Conservation (phyloP, 2,113 vertebrate genomes). For the Syngnathus floridae region DNA sequence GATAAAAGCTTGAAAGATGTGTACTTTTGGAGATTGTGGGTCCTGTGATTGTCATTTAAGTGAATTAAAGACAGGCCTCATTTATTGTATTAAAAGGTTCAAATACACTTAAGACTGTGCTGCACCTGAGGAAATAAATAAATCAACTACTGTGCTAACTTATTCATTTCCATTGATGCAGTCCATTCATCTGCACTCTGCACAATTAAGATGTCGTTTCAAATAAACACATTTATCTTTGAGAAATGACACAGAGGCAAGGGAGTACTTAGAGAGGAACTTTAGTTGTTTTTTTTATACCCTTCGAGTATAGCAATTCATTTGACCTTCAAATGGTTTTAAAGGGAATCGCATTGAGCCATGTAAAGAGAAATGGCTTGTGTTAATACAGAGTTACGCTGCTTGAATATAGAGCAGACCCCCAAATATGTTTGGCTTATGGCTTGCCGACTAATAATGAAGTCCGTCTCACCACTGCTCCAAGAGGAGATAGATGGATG, state of each 20-base stretch:
- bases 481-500: constrained; percentile 58
- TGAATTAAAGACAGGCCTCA: constrained; percentile 16
- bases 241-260: constrained; percentile 28
- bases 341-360: constrained; percentile 57
- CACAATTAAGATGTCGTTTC: constrained; percentile 53
- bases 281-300: constrained; percentile 8
- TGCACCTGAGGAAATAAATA: constrained; percentile 44
- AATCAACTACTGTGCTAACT: constrained; percentile 41
- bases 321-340: constrained; percentile 60
- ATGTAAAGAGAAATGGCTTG: constrained; percentile 63
- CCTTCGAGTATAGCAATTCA: constrained; percentile 44
- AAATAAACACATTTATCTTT: constrained; percentile 40
- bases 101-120: constrained; percentile 24
- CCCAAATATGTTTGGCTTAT: constrained; percentile 45
- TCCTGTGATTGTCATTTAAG: constrained; percentile 31
- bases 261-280: constrained; percentile 39
- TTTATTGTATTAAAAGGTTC: constrained; percentile 22
- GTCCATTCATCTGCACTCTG: constrained; percentile 45
- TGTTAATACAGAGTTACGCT: constrained; percentile 55
- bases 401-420: constrained; percentile 53
- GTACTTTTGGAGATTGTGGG: constrained; percentile 7
- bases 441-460: constrained; percentile 49
- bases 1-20: constrained; percentile 34
- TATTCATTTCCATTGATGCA: constrained; percentile 52
- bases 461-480: constrained; percentile 45